These are phyloP conservation scores for Bombus impatiens DNA, from an alignment of 1,140 invertebrate genomes.

Conservation along the genomic window DNA sequence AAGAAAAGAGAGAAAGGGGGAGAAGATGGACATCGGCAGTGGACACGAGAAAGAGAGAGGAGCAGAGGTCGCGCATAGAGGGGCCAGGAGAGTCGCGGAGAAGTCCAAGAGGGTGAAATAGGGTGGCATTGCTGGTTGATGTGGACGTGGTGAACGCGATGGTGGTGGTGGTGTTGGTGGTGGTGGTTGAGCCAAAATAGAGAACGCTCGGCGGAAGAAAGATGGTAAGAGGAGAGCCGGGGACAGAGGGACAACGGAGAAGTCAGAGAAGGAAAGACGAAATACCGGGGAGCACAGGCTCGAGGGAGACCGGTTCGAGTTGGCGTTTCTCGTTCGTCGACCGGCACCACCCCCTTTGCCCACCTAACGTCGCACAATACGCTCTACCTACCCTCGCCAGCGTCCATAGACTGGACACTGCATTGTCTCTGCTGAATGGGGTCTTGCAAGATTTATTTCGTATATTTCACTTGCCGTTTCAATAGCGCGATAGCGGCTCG, in stretches of 20 bases:
- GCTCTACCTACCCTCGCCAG: constrained; percentile 74
- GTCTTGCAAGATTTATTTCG: constrained; percentile 84
- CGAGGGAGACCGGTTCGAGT: constrained; percentile 72
- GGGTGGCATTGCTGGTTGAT: background rate
- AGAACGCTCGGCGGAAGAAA: constrained; percentile 47
- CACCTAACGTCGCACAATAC: constrained; percentile 76
- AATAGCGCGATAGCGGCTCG: constrained; percentile 78
- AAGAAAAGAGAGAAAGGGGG: constrained; percentile 42
- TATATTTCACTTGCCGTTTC: constrained; percentile 83
- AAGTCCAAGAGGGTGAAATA: constrained; percentile 48
- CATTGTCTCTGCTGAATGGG: constrained; percentile 82
- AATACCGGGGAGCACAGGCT: constrained; percentile 54
- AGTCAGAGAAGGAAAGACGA: constrained; percentile 68
- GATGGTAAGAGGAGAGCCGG: constrained; percentile 12
- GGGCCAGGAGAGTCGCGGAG: constrained; percentile 56
- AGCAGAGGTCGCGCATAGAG: constrained; percentile 25
- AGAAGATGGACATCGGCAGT: constrained; percentile 44
- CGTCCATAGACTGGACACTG: constrained; percentile 80
- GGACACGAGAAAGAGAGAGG: constrained; percentile 21
- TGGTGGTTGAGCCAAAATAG: constrained; percentile 54
- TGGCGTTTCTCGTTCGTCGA: constrained; percentile 70
- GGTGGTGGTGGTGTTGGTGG: background rate
- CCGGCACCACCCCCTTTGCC: constrained; percentile 55
- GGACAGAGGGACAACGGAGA: background rate
- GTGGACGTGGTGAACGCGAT: background rate